These are phyloP conservation scores for Luehdorfia chinensis DNA, from an alignment of 1,140 invertebrate species.

Conservation along the genomic window DNA sequence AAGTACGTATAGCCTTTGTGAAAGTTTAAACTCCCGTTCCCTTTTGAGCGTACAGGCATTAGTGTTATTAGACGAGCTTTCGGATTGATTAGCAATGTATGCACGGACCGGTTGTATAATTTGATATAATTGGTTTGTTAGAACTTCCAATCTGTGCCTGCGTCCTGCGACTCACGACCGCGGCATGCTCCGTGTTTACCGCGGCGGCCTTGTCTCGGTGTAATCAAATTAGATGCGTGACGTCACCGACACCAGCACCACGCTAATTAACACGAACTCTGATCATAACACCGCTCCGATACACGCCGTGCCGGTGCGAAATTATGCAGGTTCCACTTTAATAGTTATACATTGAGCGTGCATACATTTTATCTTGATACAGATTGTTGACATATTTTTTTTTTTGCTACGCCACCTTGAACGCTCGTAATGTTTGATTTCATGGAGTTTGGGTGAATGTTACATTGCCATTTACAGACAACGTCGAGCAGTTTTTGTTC, in stretches of 20 bases:
- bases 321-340: constrained; percentile 29
- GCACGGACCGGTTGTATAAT: constrained; percentile 1
- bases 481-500: no score
- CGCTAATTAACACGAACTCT: constrained; percentile 56
- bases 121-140: constrained; percentile 15
- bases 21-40: constrained; percentile 17
- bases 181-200: constrained; percentile 29
- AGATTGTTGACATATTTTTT: no score
- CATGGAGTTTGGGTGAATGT: no score
- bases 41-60: constrained; percentile 12
- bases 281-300: constrained; percentile 30
- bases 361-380: no score
- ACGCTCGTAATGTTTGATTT: no score
- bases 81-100: constrained; percentile 4
- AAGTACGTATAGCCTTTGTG: constrained; percentile 10
- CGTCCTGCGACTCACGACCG: constrained; percentile 5
- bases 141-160: neutral
- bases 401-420: constrained; percentile 16
- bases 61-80: constrained; percentile 5
- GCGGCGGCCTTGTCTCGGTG: constrained; percentile 49
- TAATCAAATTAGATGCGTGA: constrained; percentile 70
- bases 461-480: no score
- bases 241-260: constrained; percentile 47
- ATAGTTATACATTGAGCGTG: constrained; percentile 14
- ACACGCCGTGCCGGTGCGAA: constrained; percentile 14